A percentile compares a stretch with the other conserved stretches of the same genome.
phyloP scores from a whole-genome alignment of 2,797 vertebrate species.

The Muscicapa comitata region DNA sequence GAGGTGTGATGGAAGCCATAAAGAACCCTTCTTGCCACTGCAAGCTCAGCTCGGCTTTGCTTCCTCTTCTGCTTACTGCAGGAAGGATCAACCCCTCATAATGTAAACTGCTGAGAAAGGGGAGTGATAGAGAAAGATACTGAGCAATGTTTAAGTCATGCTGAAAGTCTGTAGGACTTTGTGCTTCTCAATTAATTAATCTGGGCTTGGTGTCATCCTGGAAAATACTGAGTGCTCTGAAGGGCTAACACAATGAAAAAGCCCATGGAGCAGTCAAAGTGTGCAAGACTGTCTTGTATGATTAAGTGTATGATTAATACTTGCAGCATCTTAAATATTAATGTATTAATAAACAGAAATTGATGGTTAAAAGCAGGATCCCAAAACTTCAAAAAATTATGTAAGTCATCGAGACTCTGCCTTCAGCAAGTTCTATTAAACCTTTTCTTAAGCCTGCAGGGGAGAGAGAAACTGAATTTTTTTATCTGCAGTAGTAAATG shows the following conservation, averaged over 20 bases:
- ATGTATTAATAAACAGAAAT: not conserved
- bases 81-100: not conserved
- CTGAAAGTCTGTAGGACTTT: not conserved
- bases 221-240: not conserved
- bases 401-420: not conserved
- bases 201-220: not conserved
- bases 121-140: not conserved
- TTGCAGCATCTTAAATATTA: not conserved
- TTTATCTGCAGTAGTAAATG: not conserved
- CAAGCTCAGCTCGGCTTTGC: not conserved
- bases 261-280: not conserved
- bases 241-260: not conserved
- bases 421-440: not conserved
- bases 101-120: not conserved
- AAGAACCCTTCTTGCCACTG: not conserved
- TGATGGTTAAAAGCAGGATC: not conserved
- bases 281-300: not conserved
- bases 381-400: not conserved
- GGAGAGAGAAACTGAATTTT: not conserved
- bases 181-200: not conserved
- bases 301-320: not conserved
- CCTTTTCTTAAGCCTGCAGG: not conserved
- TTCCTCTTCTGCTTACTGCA: not conserved
- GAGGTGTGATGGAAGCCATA: fast-evolving
- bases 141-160: not conserved